phyloP scores from a whole-genome alignment of 2,888 invertebrate species.

The Tupiocoris notatus region DNA sequence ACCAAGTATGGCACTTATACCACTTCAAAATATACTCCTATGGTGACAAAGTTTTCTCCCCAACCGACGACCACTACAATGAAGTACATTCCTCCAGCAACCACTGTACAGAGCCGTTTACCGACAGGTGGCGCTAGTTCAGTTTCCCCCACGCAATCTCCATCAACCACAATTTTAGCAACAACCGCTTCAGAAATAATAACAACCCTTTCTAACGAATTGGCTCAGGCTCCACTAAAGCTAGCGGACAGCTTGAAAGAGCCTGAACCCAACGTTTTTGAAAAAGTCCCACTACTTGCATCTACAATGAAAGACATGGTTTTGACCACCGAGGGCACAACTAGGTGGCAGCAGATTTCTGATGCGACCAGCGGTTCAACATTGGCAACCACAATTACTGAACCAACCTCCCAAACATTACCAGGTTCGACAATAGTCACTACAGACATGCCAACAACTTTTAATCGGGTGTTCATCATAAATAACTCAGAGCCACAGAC shows the following conservation, averaged over 20 bases:
- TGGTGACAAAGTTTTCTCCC: background rate
- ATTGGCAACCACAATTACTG: background rate
- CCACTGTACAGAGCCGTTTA: background rate
- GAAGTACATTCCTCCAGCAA: background rate
- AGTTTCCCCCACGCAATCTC: background rate
- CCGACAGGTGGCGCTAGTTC: constrained; percentile 9
- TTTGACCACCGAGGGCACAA: constrained; percentile 16
- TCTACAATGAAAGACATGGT: background rate
- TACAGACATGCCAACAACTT: constrained; percentile 23
- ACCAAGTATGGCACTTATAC: background rate
- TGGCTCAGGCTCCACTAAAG: constrained; percentile 22
- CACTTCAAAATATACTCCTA: background rate
- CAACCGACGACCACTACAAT: background rate
- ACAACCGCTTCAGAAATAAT: background rate
- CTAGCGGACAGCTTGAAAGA: constrained; percentile 24
- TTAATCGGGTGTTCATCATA: constrained; percentile 14
- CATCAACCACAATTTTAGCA: background rate
- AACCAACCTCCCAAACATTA: background rate
- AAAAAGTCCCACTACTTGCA: background rate
- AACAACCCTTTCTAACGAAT: constrained; percentile 8
- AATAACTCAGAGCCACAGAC: constrained; percentile 40
- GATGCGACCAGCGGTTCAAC: background rate
- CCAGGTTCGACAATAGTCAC: constrained; percentile 1
- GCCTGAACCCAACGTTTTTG: constrained; percentile 19
- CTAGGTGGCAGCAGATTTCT: constrained; percentile 19